Conservation (phyloP, 1,140 invertebrate genomes). For the Amphibalanus amphitrite region DNA sequence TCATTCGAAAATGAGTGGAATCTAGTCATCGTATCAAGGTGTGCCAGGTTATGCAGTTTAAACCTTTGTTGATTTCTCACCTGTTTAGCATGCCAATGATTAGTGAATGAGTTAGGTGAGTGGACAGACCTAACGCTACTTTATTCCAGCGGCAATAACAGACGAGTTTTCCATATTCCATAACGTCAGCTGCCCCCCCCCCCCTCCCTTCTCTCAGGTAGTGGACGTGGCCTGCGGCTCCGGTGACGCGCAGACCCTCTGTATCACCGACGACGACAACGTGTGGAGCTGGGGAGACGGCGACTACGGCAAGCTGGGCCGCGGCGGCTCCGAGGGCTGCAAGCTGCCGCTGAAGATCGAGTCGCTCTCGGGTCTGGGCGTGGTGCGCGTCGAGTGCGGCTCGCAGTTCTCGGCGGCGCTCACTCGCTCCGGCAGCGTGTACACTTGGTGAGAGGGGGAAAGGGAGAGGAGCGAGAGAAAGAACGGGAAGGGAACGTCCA, state of each 20-base stretch:
- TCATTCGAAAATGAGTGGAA: too few relatives aligned
- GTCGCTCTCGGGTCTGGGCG: conserved; percentile 72
- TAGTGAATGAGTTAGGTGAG: too few relatives aligned
- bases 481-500: too few relatives aligned
- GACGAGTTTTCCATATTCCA: too few relatives aligned
- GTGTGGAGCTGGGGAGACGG: conserved; percentile 84
- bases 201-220: conserved; percentile 2
- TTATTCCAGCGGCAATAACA: too few relatives aligned
- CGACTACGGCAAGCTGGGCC: conserved; percentile 87
- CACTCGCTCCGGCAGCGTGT: conserved; percentile 67
- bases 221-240: conserved; percentile 86
- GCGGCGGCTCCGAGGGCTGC: conserved; percentile 89
- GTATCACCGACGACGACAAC: conserved; percentile 83
- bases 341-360: conserved; percentile 88
- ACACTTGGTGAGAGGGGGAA: conserved; percentile 13
- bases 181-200: too few relatives aligned
- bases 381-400: conserved; percentile 71
- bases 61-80: too few relatives aligned
- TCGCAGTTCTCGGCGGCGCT: conserved; percentile 90
- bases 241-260: conserved; percentile 85
- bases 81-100: too few relatives aligned
- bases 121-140: too few relatives aligned
- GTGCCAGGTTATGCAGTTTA: too few relatives aligned
- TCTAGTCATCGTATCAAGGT: too few relatives aligned
- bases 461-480: too few relatives aligned